phyloP scores from a whole-genome alignment of 2,113 vertebrate genomes.

The Corythoichthys haematopterus region DNA sequence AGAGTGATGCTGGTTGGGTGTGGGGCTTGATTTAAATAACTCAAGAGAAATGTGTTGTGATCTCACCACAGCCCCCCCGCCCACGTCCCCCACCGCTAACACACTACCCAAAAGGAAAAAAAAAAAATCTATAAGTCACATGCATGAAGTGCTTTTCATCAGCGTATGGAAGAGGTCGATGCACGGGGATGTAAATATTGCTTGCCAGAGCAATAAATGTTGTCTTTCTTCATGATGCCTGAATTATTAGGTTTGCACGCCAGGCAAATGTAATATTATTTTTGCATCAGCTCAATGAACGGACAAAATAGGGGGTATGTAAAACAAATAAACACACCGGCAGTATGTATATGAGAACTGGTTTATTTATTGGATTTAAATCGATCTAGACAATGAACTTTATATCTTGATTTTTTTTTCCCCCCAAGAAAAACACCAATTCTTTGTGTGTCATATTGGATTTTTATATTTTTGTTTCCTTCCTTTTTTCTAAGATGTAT shows the following conservation, averaged over 20 bases:
- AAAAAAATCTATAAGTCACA: constrained; percentile 69
- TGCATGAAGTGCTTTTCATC: constrained; percentile 67
- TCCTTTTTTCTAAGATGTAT: background rate
- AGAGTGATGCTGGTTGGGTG: background rate
- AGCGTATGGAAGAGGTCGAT: constrained; percentile 57
- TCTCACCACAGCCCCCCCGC: constrained; percentile 35
- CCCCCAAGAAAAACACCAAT: background rate
- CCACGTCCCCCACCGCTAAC: background rate
- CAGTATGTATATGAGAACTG: background rate
- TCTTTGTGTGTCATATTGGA: background rate
- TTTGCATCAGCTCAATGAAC: background rate
- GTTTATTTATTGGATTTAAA: background rate
- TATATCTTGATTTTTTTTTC: background rate
- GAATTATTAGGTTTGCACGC: constrained; percentile 51
- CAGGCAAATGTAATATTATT: constrained; percentile 31
- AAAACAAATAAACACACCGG: background rate
- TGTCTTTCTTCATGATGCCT: constrained; percentile 59
- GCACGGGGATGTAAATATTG: constrained; percentile 67
- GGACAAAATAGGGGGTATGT: constrained; percentile 2
- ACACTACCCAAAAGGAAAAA: constrained; percentile 27
- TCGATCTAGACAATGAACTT: background rate
- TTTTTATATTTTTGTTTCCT: background rate
- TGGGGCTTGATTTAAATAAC: constrained; percentile 47
- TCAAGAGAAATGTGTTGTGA: constrained; percentile 58
- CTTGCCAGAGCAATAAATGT: constrained; percentile 63